These are phyloP conservation scores for Drosophila bocki DNA, from an alignment of 1,140 invertebrate species.

Conservation along the genomic window DNA sequence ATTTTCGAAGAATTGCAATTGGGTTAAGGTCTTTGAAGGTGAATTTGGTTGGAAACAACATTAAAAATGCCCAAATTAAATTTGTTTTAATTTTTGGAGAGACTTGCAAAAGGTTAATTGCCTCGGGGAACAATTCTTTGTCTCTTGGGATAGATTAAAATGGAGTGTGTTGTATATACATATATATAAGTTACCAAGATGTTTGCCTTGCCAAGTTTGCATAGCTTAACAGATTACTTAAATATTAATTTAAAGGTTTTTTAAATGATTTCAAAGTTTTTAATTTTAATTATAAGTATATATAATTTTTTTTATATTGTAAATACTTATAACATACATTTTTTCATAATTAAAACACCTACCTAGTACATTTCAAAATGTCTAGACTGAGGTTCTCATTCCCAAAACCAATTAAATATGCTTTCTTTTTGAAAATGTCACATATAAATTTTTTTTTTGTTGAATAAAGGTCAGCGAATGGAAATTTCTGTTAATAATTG, in stretches of 20 bases:
- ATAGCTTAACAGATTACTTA: constrained; percentile 17
- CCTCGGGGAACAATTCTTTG: constrained; percentile 3
- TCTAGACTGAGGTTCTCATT: not conserved
- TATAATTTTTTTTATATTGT: too few relatives aligned
- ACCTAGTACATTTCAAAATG: not conserved
- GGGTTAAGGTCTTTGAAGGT: not conserved
- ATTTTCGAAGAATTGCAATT: not conserved
- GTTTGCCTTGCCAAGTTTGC: not conserved
- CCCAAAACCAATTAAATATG: not conserved
- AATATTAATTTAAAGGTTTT: constrained; percentile 7
- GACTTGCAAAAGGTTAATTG: constrained; percentile 2
- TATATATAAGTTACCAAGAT: not conserved
- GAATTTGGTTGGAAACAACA: not conserved
- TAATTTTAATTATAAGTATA: too few relatives aligned
- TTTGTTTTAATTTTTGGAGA: constrained; percentile 5
- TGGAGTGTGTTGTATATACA: not conserved
- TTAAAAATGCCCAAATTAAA: constrained; percentile 31
- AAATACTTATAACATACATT: not conserved
- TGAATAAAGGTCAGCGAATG: not conserved
- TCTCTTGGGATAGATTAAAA: not conserved
- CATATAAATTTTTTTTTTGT: not conserved
- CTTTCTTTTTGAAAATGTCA: not conserved
- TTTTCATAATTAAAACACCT: not conserved
- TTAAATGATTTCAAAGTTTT: not conserved
- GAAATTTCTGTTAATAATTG: not conserved